phyloP scores from a whole-genome alignment of 2,888 invertebrate species.

The Amorpha juglandis region DNA sequence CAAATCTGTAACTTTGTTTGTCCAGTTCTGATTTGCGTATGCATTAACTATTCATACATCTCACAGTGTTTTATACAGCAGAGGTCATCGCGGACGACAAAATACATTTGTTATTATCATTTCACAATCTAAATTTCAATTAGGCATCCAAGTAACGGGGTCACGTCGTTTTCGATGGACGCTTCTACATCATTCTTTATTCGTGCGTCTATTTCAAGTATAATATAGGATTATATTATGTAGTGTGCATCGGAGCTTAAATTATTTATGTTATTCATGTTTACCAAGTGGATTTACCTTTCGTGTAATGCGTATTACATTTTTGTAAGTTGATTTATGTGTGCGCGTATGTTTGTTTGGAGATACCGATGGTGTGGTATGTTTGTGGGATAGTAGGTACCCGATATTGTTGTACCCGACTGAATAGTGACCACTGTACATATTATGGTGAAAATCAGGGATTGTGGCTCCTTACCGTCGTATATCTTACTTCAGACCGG shows the following conservation, averaged over 20 bases:
- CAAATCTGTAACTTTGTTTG: conserved; percentile 76
- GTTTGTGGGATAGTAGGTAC: too few relatives aligned
- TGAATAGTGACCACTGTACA: too few relatives aligned
- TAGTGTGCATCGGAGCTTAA: conserved; percentile 46
- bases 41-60: conserved; percentile 66
- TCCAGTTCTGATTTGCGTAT: conserved; percentile 74
- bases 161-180: conserved; percentile 71
- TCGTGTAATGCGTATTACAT: conserved; percentile 13
- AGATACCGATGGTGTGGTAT: too few relatives aligned
- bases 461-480: too few relatives aligned
- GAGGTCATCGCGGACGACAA: conserved; percentile 74
- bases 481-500: too few relatives aligned
- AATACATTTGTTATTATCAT: conserved; percentile 75
- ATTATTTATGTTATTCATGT: conserved; percentile 45
- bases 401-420: too few relatives aligned
- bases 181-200: conserved; percentile 66
- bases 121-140: conserved; percentile 78
- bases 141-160: conserved; percentile 75
- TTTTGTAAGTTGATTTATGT: conserved; percentile 1
- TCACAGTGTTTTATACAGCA: conserved; percentile 62
- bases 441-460: too few relatives aligned
- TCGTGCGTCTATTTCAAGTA: conserved; percentile 46
- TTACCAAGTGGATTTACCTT: conserved; percentile 39
- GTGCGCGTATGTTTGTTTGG: neutral
- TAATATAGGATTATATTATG: conserved; percentile 42